A percentile compares a stretch with the other conserved stretches of the same genome.
phyloP scores from a whole-genome alignment of 2,888 invertebrate genomes.

The Geotrupes spiniger region DNA sequence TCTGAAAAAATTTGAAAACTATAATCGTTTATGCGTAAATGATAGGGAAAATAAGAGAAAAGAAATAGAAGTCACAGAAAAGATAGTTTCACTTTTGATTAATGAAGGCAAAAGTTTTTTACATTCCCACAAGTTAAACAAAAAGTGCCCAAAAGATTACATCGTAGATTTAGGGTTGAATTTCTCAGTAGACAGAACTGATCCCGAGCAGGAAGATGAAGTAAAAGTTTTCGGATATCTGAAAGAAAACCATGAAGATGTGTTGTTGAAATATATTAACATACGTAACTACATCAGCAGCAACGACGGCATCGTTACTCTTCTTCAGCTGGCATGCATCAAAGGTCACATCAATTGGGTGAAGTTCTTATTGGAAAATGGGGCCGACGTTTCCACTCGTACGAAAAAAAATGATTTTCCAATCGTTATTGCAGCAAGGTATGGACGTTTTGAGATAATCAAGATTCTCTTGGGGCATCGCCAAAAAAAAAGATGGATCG shows the following conservation, averaged over 20 bases:
- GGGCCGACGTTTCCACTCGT: not conserved
- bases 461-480: not conserved
- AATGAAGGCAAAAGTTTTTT: not conserved
- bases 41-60: not conserved
- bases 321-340: conserved; percentile 1
- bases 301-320: not conserved
- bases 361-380: not conserved
- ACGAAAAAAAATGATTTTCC: not conserved
- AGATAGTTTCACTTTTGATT: not conserved
- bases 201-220: too few relatives aligned
- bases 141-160: not conserved
- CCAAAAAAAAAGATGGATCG: not conserved
- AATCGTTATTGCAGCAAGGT: not conserved
- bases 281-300: not conserved
- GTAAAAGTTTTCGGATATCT: not conserved
- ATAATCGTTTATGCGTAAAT: too few relatives aligned
- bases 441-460: not conserved
- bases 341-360: not conserved
- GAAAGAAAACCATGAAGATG: not conserved
- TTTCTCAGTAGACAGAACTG: too few relatives aligned
- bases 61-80: not conserved
- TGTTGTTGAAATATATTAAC: not conserved
- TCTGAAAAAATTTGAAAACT: not conserved
- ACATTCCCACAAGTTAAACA: not conserved
- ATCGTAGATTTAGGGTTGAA: not conserved